Base-by-base conservation (phyloP, 2,113 vertebrate genomes). In the Syngnathus floridae region DNA sequence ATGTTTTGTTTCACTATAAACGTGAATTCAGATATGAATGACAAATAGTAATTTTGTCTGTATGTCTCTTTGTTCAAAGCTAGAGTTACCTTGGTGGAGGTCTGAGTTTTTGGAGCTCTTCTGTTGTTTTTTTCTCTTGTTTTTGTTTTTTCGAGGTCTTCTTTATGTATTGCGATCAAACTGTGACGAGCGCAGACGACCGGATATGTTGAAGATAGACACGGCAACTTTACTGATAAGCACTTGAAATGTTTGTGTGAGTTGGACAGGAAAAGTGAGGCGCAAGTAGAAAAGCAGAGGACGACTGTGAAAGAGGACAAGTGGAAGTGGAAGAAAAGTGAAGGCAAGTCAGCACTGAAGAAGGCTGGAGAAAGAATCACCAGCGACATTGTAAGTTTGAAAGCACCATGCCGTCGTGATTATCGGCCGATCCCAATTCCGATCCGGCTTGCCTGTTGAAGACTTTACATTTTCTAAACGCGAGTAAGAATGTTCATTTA, bases 91-190 rank as follows among this genome's bases (percentile, higher is more conserved):
- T 54, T 54, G 51, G 51, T 26, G 51, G 11, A 54, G 21, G 54
- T 56, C 54, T 56, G 26, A 16, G 4, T 13, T 31, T 35, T 35
- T 56, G 9, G 1, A 2, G 5, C 9, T 7, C 26, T 56, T 31
- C 22, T 7, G 22, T 31, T 14, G 12, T 14, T 6, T 48, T 89
- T 83, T 16, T 31, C 1, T 16, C 12, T 56, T 14, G 10, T 14
- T 14, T 36, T 88, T 83, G 77, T 75, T 31, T 31, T 31, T 31
- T 31, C 26, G 26, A 31, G 26, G 26, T 31, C 26, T 31, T 31
- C 26, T 31, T 86, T 7, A 81, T 80, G 65, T 86, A 77, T 70
- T 79, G 75, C 92, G 90, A 83, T 86, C 82, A 85, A 82, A 86
- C 79, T 81, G 79, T 84, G 83, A 86, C 65, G 19, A 66, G 35